Conservation (phyloP, 2,888 invertebrate genomes). For the Sphaerophoria rueppellii region DNA sequence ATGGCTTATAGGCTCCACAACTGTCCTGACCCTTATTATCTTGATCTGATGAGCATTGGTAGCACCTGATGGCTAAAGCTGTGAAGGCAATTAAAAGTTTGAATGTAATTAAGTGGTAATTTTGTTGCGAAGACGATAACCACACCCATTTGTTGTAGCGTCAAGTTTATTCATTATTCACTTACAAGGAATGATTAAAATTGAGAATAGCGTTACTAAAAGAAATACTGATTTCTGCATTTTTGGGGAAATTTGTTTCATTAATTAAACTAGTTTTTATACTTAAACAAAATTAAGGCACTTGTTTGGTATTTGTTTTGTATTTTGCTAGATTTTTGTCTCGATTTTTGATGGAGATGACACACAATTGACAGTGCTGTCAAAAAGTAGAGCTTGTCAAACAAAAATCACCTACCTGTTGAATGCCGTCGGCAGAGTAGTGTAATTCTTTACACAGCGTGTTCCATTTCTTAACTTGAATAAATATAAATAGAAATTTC, state of each 20-base stretch:
- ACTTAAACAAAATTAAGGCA: conserved; percentile 49
- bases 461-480: neutral
- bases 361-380: conserved; percentile 44
- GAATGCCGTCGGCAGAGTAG: neutral
- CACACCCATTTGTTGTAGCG: conserved; percentile 53
- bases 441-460: neutral
- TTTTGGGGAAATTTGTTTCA: conserved; percentile 2
- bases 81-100: neutral
- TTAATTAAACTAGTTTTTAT: neutral
- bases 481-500: too few relatives aligned
- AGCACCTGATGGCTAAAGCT: conserved; percentile 89
- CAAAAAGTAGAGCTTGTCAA: conserved; percentile 2
- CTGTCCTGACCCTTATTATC: conserved; percentile 89
- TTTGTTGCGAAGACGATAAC: conserved; percentile 14
- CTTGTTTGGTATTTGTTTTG: conserved; percentile 63
- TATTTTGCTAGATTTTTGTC: conserved; percentile 47
- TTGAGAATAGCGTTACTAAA: conserved; percentile 18
- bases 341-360: conserved; percentile 21
- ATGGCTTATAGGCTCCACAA: conserved; percentile 94
- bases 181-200: conserved; percentile 57
- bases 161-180: neutral
- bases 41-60: conserved; percentile 95
- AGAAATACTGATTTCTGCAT: conserved; percentile 58
- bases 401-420: neutral
- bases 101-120: conserved; percentile 25